Base-by-base conservation (phyloP, 1,140 invertebrate genomes). In the Triops cancriformis region DNA sequence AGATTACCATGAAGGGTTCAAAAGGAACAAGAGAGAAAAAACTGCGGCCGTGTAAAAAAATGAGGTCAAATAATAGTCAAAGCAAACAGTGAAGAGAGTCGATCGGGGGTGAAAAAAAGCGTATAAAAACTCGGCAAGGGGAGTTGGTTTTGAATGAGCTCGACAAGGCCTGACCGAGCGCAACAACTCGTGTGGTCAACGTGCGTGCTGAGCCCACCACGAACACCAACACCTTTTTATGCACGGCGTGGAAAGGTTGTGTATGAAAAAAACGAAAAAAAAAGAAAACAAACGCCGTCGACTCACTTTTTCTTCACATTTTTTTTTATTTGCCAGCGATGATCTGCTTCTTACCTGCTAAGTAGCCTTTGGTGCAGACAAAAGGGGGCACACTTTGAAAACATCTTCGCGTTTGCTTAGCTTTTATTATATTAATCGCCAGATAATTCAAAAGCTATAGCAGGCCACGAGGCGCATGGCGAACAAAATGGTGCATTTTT, bases 181-280 rank as follows among this genome's bases (percentile, higher is more conserved):
- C 51, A 64, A 64, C 51, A 64, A 64, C 51, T 64, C 51, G 51
- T 64, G n/a, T 64, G 51, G 51, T 64, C 51, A 64, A 64, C 51
- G 14, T 64, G 51, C 51, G 51, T 64, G 51, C 23, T 64, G 51
- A 64, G 51, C 51, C 51, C 51, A 64, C 51, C 51, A 64, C 51
- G 51, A 64, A 64, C 51, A 64, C 51, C 51, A 64, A 64, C 51
- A 64, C 51, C 51, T 64, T 64, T 64, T 64, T 64, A 64, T 64
- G 51, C 51, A 64, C 51, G 14, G 14, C n/a, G 51, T 12, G 51
- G 18, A 64, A 64, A 64, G 7, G 51, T 18, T 23, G 31, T 11
- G 51, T 23, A 64, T 64, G 18, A 64, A 64, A n/a, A n/a, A n/a
- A n/a, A n/a, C n/a, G n/a, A n/a, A n/a, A n/a, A n/a, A n/a, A n/a